Evolutionary conservation across 2,888 invertebrate species (phyloP).

Genomic region (Rhopalosiphum nymphaeae): DNA sequence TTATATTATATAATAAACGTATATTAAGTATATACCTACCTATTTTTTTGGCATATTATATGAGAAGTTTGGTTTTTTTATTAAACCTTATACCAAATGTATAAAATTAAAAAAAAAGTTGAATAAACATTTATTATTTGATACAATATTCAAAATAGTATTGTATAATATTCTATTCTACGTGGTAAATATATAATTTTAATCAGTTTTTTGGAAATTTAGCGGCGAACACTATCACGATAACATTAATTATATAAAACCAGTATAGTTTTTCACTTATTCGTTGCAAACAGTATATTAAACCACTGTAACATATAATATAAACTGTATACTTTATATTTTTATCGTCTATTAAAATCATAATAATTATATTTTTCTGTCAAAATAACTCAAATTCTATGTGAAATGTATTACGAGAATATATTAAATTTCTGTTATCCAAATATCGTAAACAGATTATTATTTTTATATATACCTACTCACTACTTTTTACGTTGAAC

Average conservation of each 20-base stretch:
- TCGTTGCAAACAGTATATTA: too few species aligned
- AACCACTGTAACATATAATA: too few species aligned
- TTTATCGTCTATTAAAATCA: too few species aligned
- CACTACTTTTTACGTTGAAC: too few species aligned
- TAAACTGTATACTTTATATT: not conserved
- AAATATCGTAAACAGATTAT: too few species aligned
- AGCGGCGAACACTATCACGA: not conserved
- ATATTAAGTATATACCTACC: not conserved
- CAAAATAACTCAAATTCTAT: too few species aligned
- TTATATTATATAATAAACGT: not conserved
- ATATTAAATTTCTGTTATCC: too few species aligned
- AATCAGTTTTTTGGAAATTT: not conserved
- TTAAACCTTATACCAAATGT: not conserved
- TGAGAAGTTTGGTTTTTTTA: not conserved
- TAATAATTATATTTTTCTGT: too few species aligned
- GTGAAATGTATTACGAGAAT: too few species aligned
- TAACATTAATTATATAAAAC: not conserved
- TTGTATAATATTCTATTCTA: not conserved
- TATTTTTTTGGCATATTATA: not conserved
- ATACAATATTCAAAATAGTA: not conserved
- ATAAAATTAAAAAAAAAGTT: not conserved
- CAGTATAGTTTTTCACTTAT: too few species aligned
- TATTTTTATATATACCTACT: too few species aligned
- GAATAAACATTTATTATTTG: not conserved
- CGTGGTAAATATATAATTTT: not conserved